Evolutionary conservation across 2,797 vertebrate species (phyloP).

Genomic region (Siniperca scherzeri): DNA sequence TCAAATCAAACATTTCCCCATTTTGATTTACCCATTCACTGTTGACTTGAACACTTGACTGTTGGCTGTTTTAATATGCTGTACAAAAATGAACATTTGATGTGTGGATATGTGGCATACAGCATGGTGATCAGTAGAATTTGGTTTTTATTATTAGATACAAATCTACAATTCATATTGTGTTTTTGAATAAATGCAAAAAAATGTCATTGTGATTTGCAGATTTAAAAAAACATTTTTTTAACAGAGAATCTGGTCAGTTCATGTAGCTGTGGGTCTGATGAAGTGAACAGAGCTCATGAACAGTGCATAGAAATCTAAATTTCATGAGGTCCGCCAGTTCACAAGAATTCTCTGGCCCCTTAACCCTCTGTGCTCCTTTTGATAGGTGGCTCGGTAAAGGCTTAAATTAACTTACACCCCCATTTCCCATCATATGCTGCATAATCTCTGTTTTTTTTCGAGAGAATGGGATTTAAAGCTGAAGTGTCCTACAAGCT

Average conservation of each 20-base stretch:
- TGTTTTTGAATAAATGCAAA: background rate
- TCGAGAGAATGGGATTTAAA: constrained; percentile 48
- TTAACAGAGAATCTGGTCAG: background rate
- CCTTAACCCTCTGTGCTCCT: constrained; percentile 15
- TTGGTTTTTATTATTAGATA: background rate
- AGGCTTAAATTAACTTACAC: constrained; percentile 30
- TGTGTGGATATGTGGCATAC: background rate
- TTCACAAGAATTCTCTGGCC: constrained; percentile 21
- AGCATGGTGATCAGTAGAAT: background rate
- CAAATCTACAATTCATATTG: background rate
- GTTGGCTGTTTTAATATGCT: background rate
- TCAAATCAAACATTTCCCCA: background rate
- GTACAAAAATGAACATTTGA: background rate
- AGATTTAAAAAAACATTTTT: background rate
- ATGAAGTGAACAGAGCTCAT: constrained; percentile 40
- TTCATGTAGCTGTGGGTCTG: background rate
- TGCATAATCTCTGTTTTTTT: constrained; percentile 42
- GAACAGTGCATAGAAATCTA: constrained; percentile 55
- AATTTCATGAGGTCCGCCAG: constrained; percentile 51
- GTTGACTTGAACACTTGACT: too few relatives aligned
- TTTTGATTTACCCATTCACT: background rate
- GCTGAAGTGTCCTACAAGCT: constrained; percentile 44
- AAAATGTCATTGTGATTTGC: background rate
- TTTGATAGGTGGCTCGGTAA: constrained; percentile 8
- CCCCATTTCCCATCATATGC: constrained; percentile 39